Base-by-base conservation (phyloP, 2,888 invertebrate species). In the Zonitis immaculata region DNA sequence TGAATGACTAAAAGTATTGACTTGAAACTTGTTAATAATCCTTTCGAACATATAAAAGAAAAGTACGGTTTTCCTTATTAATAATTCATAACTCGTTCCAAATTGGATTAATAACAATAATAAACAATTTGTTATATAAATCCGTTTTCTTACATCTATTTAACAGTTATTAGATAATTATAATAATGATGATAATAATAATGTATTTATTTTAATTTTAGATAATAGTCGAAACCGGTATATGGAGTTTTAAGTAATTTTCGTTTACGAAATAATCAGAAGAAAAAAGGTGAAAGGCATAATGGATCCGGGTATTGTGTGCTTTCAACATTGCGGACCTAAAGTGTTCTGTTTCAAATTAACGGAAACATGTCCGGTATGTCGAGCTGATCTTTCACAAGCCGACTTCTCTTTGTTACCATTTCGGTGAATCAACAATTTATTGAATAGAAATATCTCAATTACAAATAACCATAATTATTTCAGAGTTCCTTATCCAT, bases 401-500 rank as follows among this genome's bases (percentile, higher is more conserved):
- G 76, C 78, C 3, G 73, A 77, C 53, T 78, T 81, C 68, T 82
- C 84, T 61, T 79, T 90, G 52, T 79, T 89, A 67, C 91, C 91
- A 52, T 91, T 91, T 75, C 83, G 89, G 86, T 86, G 73, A 63
- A 64, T 14, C 45, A 43, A 35, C 16, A 52, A 44, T 47, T 7
- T 9, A 22, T 2, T 22, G n/a, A n/a, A n/a, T n/a, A n/a, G n/a
- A n/a, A n/a, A n/a, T n/a, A n/a, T n/a, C n/a, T n/a, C n/a, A n/a
- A n/a, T n/a, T n/a, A n/a, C n/a, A n/a, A n/a, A n/a, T n/a, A n/a
- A n/a, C n/a, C n/a, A n/a, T n/a, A n/a, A n/a, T n/a, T n/a, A n/a
- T n/a, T n/a, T n/a, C n/a, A 83, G 84, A 73, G 80, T 95, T 69
- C 92, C 93, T 58, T 91, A 88, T 79, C 95, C 95, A 43, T 94